Base-by-base conservation (phyloP, 2,888 invertebrate genomes). In the Chrysina gloriosa region DNA sequence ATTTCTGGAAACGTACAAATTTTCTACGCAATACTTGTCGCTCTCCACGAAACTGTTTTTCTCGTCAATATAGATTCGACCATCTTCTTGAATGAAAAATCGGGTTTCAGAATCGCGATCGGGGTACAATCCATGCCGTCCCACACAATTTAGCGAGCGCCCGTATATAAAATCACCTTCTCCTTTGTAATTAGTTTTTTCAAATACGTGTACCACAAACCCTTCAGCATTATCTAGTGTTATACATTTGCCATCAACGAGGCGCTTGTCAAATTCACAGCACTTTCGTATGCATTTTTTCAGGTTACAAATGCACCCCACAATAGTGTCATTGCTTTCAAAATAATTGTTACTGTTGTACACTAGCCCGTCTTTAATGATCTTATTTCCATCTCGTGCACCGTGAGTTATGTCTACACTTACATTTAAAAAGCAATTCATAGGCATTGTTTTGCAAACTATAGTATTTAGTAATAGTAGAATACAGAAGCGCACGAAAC, bases 381-480 rank as follows among this genome's bases (percentile, higher is more conserved):
- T 45, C 27, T 42, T 21, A 19, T 39, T 14, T 9, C 45, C 45
- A 14, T 16, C 21, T 29, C 11, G 34, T 3, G 6, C 2, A n/a
- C 65, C 65, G n/a, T 45, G n/a, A 9, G 54, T 65, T 45, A 65
- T 56, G 25, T 65, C 21, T 31, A 34, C 63, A 29, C 9, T 31
- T 7, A 21, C 14, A 36, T 50, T 48, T 14, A 63, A 29, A 16
- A 29, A 14, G n/a, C 63, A 63, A n/a, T 47, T 21, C 7, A 21
- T 39, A 0, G 56, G 7, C 11, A 39, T 23, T 11, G 21, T n/a
- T 6, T 4, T 1, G 2, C 11, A n/a, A 11, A 11, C 23, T n/a
- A 56, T 2, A 39, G 11, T 11, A 11, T 21, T 7, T 9, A 56
- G 2, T 14, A 56, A 5, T 34, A 36, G 1, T 56, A 36, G 2